A percentile compares a stretch with the other conserved stretches of the same genome.
Conservation (phyloP, 1,140 invertebrate genomes). For the Zaprionus ornatus region DNA sequence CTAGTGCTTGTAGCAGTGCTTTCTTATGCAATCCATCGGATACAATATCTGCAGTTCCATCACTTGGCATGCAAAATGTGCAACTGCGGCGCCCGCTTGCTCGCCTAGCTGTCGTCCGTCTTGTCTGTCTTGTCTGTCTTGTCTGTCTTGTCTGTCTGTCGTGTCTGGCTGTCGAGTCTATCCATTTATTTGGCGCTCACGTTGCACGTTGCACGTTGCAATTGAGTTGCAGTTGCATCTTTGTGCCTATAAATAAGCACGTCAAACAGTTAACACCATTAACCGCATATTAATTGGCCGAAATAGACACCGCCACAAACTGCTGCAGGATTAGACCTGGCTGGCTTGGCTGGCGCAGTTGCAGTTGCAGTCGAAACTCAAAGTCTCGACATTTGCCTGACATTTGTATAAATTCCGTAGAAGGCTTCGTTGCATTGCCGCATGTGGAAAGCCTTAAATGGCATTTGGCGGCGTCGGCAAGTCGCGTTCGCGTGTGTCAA, state of each 20-base stretch:
- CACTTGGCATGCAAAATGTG: constrained; percentile 76
- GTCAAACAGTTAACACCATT: constrained; percentile 78
- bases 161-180: constrained; percentile 27
- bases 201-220: constrained; percentile 40
- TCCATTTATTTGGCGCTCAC: constrained; percentile 62
- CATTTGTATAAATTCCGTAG: constrained; percentile 51
- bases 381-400: constrained; percentile 62
- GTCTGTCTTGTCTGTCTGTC: constrained; percentile 42
- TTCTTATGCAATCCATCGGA: constrained; percentile 74
- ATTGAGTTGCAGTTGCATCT: constrained; percentile 74
- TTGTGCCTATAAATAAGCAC: constrained; percentile 70
- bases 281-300: constrained; percentile 81
- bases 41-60: constrained; percentile 43
- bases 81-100: constrained; percentile 1
- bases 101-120: constrained; percentile 33
- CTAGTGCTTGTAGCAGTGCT: constrained; percentile 33
- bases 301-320: constrained; percentile 61
- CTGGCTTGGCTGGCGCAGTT: background rate
- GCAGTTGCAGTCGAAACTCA: background rate
- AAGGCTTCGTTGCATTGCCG: constrained; percentile 41
- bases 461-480: constrained; percentile 47
- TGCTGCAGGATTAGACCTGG: constrained; percentile 48
- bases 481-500: constrained; percentile 40
- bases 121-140: too few relatives aligned
- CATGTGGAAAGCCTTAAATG: constrained; percentile 51